A percentile compares a stretch with the other conserved stretches of the same genome.
Conservation (phyloP, 2,888 invertebrate genomes). For the Lasius fuliginosus region DNA sequence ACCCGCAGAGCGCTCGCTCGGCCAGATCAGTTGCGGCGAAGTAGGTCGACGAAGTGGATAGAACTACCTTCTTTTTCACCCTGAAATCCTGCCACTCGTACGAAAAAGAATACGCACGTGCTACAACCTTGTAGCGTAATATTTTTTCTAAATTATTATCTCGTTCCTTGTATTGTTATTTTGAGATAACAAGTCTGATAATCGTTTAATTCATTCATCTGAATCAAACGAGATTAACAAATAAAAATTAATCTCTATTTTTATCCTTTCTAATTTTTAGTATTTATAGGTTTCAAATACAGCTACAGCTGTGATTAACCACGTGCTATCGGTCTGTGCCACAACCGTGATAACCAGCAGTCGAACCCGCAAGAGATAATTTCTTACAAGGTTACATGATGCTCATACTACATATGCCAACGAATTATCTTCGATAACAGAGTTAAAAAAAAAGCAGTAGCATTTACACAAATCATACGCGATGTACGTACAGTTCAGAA, state of each 20-base stretch:
- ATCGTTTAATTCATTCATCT: background rate
- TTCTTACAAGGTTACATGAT: conserved; percentile 38
- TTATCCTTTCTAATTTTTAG: background rate
- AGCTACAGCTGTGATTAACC: conserved; percentile 16
- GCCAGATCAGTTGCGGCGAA: conserved; percentile 71
- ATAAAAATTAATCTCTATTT: background rate
- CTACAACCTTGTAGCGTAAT: background rate
- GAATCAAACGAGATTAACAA: background rate
- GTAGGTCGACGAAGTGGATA: conserved; percentile 76
- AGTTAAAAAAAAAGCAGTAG: background rate
- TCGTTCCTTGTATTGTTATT: background rate
- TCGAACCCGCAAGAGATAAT: conserved; percentile 32
- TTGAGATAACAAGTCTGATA: background rate
- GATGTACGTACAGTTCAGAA: background rate
- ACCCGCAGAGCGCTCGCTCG: conserved; percentile 70
- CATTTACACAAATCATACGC: background rate
- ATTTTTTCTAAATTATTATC: background rate
- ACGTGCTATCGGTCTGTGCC: conserved; percentile 16
- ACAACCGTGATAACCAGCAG: conserved; percentile 36
- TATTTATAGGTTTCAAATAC: background rate
- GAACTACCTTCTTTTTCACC: conserved; percentile 71
- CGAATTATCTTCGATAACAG: conserved; percentile 10
- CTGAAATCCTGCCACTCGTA: conserved; percentile 42
- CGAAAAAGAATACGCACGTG: conserved; percentile 12
- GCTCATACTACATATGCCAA: background rate